Percentiles rank a stretch among this genome's conserved stretches.
phyloP scores from a whole-genome alignment of 2,113 vertebrate species.

The Cettia cetti region DNA sequence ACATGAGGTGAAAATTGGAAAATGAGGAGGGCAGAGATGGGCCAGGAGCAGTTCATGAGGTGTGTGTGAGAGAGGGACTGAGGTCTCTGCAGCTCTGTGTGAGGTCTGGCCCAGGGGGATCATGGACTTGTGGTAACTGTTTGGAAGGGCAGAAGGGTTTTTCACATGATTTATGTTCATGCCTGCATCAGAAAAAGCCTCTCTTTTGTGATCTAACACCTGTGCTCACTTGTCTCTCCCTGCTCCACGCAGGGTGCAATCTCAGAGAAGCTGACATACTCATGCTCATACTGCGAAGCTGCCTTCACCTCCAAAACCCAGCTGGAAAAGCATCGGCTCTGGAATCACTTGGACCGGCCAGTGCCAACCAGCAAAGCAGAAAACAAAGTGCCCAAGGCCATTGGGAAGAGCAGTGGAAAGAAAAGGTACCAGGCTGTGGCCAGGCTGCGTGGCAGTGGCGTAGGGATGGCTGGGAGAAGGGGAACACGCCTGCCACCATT shows the following conservation, averaged over 20 bases:
- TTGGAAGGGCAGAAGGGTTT: background rate
- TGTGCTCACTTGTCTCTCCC: background rate
- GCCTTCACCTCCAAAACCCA: conserved; percentile 93
- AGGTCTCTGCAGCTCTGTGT: background rate
- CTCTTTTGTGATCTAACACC: background rate
- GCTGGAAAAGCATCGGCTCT: conserved; percentile 92
- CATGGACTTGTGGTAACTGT: fast-evolving
- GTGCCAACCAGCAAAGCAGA: conserved; percentile 67
- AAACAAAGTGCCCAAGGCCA: conserved; percentile 76
- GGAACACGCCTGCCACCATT: background rate
- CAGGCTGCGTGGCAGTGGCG: background rate
- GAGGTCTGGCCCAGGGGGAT: background rate
- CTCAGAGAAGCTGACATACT: conserved; percentile 86
- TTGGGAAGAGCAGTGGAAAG: conserved; percentile 80
- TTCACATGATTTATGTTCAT: fast-evolving
- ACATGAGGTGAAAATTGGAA: background rate
- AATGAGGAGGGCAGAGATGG: background rate
- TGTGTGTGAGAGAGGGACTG: background rate
- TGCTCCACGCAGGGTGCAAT: conserved; percentile 75
- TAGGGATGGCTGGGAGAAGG: background rate
- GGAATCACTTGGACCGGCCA: conserved; percentile 89
- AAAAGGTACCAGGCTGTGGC: conserved; percentile 81
- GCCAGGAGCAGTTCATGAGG: background rate
- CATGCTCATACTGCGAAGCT: conserved; percentile 91
- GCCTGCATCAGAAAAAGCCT: background rate